Conservation (phyloP, 2,888 invertebrate genomes). For the Drosophila macrothrix region DNA sequence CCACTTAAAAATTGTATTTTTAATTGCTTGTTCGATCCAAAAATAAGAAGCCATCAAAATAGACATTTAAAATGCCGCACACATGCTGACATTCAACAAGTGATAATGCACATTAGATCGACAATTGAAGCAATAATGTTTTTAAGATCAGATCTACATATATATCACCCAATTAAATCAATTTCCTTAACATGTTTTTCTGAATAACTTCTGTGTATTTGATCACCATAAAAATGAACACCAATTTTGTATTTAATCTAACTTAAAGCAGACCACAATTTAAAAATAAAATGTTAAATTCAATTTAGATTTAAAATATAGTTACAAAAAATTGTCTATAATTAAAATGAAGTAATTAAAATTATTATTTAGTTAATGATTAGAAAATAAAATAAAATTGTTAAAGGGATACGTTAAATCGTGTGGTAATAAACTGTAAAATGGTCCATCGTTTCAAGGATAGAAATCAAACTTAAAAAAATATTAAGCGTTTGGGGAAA, state of each 20-base stretch:
- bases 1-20: conserved; percentile 55
- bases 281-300: neutral
- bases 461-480: neutral
- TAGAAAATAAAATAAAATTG: neutral
- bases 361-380: neutral
- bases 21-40: conserved; percentile 34
- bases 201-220: neutral
- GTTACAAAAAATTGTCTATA: neutral
- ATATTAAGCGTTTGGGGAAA: neutral
- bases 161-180: neutral
- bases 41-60: conserved; percentile 14
- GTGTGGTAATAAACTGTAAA: too few relatives aligned
- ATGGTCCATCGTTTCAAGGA: neutral
- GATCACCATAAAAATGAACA: neutral
- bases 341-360: neutral
- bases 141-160: neutral
- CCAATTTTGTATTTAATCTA: neutral
- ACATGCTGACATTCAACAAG: neutral
- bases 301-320: too few relatives aligned
- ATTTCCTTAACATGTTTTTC: neutral
- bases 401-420: too few relatives aligned
- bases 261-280: neutral
- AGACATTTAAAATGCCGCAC: conserved; percentile 36
- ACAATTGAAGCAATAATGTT: neutral
- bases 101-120: conserved; percentile 4